Evolutionary conservation across 53 echinoderm and acorn worm genomes (phyloP), one percentile per base, ranked within the genome.

Genomic region (Holothuria scabra): DNA sequence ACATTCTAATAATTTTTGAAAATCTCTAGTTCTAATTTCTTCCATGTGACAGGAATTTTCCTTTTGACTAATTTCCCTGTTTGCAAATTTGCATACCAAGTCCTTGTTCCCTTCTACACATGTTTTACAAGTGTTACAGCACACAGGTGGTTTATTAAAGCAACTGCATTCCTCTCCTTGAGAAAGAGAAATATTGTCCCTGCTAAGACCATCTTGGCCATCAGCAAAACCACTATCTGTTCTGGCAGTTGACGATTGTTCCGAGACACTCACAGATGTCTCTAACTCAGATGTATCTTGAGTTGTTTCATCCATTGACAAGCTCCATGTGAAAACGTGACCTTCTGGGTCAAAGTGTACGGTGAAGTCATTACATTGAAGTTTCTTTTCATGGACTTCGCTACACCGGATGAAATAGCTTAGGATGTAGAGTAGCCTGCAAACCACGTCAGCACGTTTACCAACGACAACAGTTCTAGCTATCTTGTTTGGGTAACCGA

Each of bases 391-490:
- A 30, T 97, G 94, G 21, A 97, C 94, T 78, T 97, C 97, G 59
- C 94, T 92, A 84, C 97, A 97, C 22, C 97, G 88, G 46, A 97
- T 97, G 85, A 97, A 97, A 44, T 97, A 97, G 83, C 92, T 94
- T 12, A 97, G 89, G 56, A 97, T 89, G 72, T 92, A 97, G 58
- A 97, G 91, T 2, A 97, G 83, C 18, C 92, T 86, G 67, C 97
- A 97, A 56, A 97, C 97, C 0, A 91, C 81, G 56, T 97, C 97
- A 8, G 94, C 92, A 41, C 90, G 88, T 60, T 89, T 92, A 3
- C 97, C 94, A 26, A 94, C 91, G 1, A 97, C 81, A 21, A 97
- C 85, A 8, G 97, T 97, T 75, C 94, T 92, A 66, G 92, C 92
- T 22, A 94, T 86, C 78, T 92, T 90, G 55, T 83, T 84, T 0